These are phyloP conservation scores for Drosophila tripunctata DNA, from an alignment of 2,888 invertebrate genomes.

Conservation along the genomic window DNA sequence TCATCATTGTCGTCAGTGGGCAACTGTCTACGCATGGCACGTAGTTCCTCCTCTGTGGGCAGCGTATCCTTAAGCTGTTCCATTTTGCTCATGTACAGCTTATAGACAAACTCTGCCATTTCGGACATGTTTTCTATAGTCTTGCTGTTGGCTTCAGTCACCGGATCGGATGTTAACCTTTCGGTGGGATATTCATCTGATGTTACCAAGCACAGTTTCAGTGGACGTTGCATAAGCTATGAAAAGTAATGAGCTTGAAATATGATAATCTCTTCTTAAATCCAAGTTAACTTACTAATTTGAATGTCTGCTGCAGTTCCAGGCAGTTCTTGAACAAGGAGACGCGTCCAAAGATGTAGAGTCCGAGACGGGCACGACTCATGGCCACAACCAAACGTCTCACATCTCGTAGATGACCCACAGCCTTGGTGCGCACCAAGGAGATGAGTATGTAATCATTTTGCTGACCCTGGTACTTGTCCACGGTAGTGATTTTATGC, in stretches of 20 bases:
- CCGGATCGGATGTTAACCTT: slow-evolving; percentile 85
- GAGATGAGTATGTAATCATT: slow-evolving; percentile 99
- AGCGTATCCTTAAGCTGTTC: slow-evolving; percentile 86
- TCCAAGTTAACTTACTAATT: slow-evolving; percentile 87
- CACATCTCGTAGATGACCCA: slow-evolving; percentile 99
- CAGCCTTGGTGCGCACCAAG: slow-evolving; percentile 96
- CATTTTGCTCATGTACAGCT: slow-evolving; percentile 93
- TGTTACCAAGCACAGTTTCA: slow-evolving; percentile 91
- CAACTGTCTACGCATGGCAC: slow-evolving; percentile 79
- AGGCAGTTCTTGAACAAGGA: slow-evolving; percentile 97
- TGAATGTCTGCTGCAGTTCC: slow-evolving; percentile 97
- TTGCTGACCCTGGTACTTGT: slow-evolving; percentile 99
- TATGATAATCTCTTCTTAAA: not conserved
- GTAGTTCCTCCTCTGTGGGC: slow-evolving; percentile 69
- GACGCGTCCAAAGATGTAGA: slow-evolving; percentile 97
- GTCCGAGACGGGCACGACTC: slow-evolving; percentile 97
- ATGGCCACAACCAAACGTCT: slow-evolving; percentile 98
- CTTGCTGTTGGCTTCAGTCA: slow-evolving; percentile 78
- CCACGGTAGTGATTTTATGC: slow-evolving; percentile 97
- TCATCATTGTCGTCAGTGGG: slow-evolving; percentile 84
- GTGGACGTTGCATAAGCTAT: slow-evolving; percentile 92
- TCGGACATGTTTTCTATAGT: slow-evolving; percentile 89
- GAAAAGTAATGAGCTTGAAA: not conserved
- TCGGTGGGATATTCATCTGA: slow-evolving; percentile 92
- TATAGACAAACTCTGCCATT: slow-evolving; percentile 97